These are phyloP conservation scores for Parauchenoglanis punctatus DNA, from an alignment of 2,797 vertebrate species.

Conservation along the genomic window DNA sequence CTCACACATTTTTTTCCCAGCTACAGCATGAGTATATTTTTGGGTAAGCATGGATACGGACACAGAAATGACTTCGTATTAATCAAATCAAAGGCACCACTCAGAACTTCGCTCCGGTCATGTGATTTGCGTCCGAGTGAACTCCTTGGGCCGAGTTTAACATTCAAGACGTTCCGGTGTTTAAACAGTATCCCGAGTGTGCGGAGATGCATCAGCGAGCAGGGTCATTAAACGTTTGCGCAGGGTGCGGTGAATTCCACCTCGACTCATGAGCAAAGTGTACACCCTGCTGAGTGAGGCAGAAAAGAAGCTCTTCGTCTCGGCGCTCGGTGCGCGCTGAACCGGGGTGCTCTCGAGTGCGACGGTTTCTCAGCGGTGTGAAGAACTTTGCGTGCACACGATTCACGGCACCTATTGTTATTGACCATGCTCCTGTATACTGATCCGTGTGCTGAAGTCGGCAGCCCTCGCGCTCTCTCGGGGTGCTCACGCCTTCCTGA, in stretches of 20 bases:
- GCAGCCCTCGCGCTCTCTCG: neutral
- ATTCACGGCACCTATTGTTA: too few species aligned
- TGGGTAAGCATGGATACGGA: neutral
- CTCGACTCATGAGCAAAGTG: neutral
- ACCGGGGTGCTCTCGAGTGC: neutral
- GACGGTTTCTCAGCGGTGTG: neutral
- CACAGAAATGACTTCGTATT: neutral
- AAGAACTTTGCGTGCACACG: neutral
- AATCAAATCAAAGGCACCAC: neutral
- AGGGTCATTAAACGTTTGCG: too few species aligned
- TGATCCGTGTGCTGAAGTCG: neutral
- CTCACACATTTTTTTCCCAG: too few species aligned
- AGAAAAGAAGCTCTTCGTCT: neutral
- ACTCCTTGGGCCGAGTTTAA: too few species aligned
- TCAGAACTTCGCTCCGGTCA: neutral
- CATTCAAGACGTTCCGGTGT: too few species aligned
- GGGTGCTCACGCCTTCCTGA: too few species aligned
- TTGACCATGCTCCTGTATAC: neutral
- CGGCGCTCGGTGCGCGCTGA: neutral
- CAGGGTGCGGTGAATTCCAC: neutral
- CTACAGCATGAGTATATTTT: neutral
- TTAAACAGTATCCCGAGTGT: too few species aligned
- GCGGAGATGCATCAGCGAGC: too few species aligned
- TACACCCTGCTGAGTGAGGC: neutral
- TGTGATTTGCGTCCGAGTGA: neutral